A percentile compares a stretch with the other conserved stretches of the same genome.
phyloP scores from a whole-genome alignment of 2,797 vertebrate genomes.

The Hirundo rustica region DNA sequence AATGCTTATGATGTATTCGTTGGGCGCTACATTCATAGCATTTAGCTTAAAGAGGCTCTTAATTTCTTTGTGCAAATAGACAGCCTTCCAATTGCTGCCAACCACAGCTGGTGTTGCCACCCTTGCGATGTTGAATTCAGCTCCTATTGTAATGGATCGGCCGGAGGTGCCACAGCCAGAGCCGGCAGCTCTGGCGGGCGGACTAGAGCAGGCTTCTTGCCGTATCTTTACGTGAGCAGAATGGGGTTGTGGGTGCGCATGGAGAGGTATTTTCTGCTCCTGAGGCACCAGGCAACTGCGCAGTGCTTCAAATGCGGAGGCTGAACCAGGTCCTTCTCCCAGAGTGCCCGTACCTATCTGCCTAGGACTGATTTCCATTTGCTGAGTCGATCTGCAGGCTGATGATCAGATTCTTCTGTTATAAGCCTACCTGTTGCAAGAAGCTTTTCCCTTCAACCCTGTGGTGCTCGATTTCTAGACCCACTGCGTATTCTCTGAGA shows the following conservation, averaged over 20 bases:
- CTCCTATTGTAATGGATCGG: background rate
- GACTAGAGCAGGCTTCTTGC: conserved; percentile 10
- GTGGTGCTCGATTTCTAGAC: background rate
- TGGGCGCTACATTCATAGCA: background rate
- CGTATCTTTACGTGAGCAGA: conserved; percentile 31
- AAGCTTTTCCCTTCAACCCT: background rate
- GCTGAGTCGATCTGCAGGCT: background rate
- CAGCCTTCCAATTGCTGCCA: background rate
- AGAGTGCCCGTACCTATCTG: background rate
- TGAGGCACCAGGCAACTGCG: conserved; percentile 35
- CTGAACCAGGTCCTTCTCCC: conserved; percentile 16
- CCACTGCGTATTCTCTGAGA: background rate
- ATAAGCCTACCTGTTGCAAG: conserved; percentile 21
- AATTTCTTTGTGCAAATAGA: background rate
- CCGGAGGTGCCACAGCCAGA: background rate
- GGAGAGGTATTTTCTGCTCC: conserved; percentile 13
- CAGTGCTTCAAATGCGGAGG: conserved; percentile 3
- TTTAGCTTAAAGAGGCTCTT: background rate
- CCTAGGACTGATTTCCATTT: background rate
- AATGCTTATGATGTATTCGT: background rate
- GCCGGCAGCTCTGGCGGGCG: background rate
- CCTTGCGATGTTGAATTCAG: background rate
- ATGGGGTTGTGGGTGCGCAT: conserved; percentile 17
- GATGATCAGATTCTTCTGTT: background rate
- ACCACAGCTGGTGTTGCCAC: background rate